Conservation (phyloP, 1,140 invertebrate genomes). For the Latrodectus geometricus region DNA sequence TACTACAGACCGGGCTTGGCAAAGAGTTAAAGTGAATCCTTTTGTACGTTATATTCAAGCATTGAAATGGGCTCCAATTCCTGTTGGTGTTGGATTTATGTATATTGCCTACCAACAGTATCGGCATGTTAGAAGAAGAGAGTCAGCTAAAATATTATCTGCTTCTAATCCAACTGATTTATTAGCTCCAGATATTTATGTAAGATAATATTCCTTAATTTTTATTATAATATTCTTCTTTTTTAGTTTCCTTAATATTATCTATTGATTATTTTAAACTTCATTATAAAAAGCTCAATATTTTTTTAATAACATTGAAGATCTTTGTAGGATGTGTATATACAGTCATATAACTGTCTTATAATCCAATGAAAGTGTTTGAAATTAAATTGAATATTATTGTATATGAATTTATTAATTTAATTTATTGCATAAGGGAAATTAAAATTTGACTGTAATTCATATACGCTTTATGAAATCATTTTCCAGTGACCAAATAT, state of each 20-base stretch:
- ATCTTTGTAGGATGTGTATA: background rate
- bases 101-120: constrained; percentile 68
- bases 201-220: constrained; percentile 7
- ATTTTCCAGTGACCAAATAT: too few relatives aligned
- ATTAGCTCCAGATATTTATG: constrained; percentile 46
- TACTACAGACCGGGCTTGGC: constrained; percentile 33
- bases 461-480: too few relatives aligned
- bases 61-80: constrained; percentile 69
- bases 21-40: constrained; percentile 35
- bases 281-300: too few relatives aligned
- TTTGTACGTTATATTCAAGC: constrained; percentile 64
- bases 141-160: constrained; percentile 43
- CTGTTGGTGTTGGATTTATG: constrained; percentile 67
- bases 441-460: too few relatives aligned
- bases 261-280: background rate
- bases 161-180: constrained; percentile 20
- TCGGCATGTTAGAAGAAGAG: constrained; percentile 64
- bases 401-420: too few relatives aligned
- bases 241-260: background rate
- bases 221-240: constrained; percentile 2
- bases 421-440: too few relatives aligned
- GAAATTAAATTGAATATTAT: too few relatives aligned
- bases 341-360: too few relatives aligned
- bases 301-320: background rate
- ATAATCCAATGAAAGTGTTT: too few relatives aligned